These are phyloP conservation scores for Sisyra terminalis DNA, from an alignment of 2,888 invertebrate species.

Conservation along the genomic window DNA sequence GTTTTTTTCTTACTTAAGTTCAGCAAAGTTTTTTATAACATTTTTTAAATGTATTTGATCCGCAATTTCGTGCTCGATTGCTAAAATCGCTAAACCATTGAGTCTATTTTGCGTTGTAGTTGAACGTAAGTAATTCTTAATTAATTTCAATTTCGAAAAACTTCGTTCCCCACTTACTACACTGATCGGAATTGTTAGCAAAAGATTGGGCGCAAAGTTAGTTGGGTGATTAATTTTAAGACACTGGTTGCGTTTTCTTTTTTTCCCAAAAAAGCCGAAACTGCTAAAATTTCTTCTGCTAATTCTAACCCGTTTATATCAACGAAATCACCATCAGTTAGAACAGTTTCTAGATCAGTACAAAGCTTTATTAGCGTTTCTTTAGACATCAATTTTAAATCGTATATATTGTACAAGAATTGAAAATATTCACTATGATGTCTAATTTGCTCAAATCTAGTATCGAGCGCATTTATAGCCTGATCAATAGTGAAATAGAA, in stretches of 20 bases:
- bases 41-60: too few species aligned
- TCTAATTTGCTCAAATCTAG: constrained; percentile 12
- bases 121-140: too few species aligned
- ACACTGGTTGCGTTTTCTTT: constrained; percentile 7
- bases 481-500: constrained; percentile 7
- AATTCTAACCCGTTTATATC: constrained; percentile 11
- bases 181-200: too few species aligned
- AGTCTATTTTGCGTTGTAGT: too few species aligned
- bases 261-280: constrained; percentile 10
- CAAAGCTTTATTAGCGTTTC: constrained; percentile 10
- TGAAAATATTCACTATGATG: constrained; percentile 12
- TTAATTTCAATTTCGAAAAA: too few species aligned
- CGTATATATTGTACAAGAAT: constrained; percentile 13
- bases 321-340: constrained; percentile 7
- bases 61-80: too few species aligned
- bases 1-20: too few species aligned
- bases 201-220: not conserved
- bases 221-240: constrained; percentile 6
- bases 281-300: constrained; percentile 10
- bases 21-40: too few species aligned
- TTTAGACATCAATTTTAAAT: constrained; percentile 10
- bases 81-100: too few species aligned
- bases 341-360: constrained; percentile 10
- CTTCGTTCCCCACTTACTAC: too few species aligned
- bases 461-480: constrained; percentile 12